Percentiles rank a stretch among this genome's conserved stretches.
Evolutionary conservation across 1,140 invertebrate species (phyloP).

Genomic region (Andrena cerasifolii): DNA sequence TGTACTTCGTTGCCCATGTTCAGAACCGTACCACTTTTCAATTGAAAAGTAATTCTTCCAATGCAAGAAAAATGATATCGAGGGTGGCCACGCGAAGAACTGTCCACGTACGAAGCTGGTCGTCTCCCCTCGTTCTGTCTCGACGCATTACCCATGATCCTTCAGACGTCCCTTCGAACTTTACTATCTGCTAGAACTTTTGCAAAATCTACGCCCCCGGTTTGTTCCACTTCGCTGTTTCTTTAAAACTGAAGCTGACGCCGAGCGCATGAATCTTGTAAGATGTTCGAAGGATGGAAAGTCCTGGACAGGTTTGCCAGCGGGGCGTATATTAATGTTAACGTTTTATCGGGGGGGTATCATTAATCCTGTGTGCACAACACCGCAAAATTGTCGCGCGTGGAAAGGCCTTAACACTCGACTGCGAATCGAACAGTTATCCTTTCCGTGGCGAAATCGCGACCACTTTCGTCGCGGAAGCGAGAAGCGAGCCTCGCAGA

Average conservation of each 20-base stretch:
- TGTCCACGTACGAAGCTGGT: constrained; percentile 5
- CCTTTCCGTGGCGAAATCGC: neutral
- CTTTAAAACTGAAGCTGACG: neutral
- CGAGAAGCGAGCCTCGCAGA: no score
- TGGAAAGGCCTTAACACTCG: no score
- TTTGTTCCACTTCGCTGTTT: constrained; percentile 19
- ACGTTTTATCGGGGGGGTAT: neutral
- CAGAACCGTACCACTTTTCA: no score
- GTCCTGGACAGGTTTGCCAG: constrained; percentile 5
- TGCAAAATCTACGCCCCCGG: neutral
- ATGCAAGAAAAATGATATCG: no score
- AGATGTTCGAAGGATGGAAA: neutral
- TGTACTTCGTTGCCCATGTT: no score
- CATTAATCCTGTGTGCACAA: constrained; percentile 16
- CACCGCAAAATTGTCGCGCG: neutral
- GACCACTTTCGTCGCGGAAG: neutral
- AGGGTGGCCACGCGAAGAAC: no score
- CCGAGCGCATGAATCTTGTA: constrained; percentile 11
- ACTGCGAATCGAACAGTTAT: no score
- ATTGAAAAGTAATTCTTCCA: no score
- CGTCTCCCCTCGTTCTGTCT: neutral
- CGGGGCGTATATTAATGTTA: constrained; percentile 10
- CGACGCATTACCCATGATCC: neutral
- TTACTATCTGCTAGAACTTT: constrained; percentile 4
- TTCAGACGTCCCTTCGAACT: neutral